Conservation (phyloP, 2,113 vertebrate genomes). For the Chinchilla lanigera region DNA sequence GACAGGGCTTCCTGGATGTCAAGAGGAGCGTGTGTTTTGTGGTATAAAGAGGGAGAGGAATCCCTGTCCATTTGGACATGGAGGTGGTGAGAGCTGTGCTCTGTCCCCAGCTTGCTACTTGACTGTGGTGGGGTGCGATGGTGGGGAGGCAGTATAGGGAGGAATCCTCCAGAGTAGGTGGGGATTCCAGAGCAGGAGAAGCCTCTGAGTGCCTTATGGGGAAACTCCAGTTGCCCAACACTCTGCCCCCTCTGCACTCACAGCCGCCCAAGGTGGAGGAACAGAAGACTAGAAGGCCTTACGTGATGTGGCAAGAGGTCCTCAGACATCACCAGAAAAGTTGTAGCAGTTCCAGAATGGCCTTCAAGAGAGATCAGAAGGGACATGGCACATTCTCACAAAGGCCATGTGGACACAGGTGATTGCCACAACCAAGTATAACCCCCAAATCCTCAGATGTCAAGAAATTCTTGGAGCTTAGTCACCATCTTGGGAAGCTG, state of each 20-base stretch:
- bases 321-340: fast-evolving
- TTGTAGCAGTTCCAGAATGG: fast-evolving
- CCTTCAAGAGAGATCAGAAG: neutral
- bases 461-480: neutral
- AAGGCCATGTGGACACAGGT: neutral
- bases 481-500: neutral
- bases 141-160: neutral
- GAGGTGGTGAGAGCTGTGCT: fast-evolving
- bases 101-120: neutral
- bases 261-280: fast-evolving
- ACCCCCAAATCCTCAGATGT: neutral
- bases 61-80: fast-evolving
- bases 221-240: neutral
- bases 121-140: neutral
- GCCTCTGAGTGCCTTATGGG: neutral
- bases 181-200: neutral
- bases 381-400: neutral
- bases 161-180: neutral
- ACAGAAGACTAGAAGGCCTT: neutral
- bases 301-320: fast-evolving
- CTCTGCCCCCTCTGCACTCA: too few species aligned
- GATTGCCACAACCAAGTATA: fast-evolving
- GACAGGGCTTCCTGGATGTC: neutral
- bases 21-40: fast-evolving
- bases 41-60: neutral